These are phyloP conservation scores for Chelon labrosus DNA, from an alignment of 2,797 vertebrate species.

Conservation along the genomic window DNA sequence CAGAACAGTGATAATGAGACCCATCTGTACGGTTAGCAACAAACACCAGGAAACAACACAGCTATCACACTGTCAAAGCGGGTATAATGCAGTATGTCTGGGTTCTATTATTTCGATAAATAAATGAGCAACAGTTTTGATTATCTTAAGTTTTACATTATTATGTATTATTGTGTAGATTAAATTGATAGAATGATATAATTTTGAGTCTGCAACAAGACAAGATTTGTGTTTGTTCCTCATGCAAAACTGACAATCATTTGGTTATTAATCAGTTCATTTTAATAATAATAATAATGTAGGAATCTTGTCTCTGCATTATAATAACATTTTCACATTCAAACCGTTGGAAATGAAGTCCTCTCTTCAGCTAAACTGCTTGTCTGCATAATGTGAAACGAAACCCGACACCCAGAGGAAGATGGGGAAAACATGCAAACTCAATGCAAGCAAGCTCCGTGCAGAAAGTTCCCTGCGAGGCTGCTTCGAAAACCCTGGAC, in stretches of 20 bases:
- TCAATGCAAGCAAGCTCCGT: background rate
- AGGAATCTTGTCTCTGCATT: background rate
- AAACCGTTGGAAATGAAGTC: background rate
- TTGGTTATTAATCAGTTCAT: background rate
- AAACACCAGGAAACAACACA: too few species aligned
- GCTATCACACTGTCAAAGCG: too few species aligned
- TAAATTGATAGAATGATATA: too few species aligned
- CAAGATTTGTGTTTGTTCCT: too few species aligned
- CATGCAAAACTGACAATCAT: background rate
- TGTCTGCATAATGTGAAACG: background rate
- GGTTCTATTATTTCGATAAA: too few species aligned
- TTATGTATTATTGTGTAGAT: too few species aligned
- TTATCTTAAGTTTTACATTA: too few species aligned
- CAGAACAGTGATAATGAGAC: conserved; percentile 49
- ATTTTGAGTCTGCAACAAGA: too few species aligned
- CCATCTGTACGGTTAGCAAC: conserved; percentile 14
- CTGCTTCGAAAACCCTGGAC: background rate
- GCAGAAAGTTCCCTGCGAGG: background rate
- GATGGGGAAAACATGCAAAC: conserved; percentile 11
- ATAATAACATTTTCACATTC: background rate
- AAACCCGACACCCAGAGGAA: conserved; percentile 24
- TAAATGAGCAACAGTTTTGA: too few species aligned
- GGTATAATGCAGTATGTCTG: background rate
- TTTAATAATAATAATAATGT: background rate
- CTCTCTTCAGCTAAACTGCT: background rate